A percentile compares a stretch with the other conserved stretches of the same genome.
Evolutionary conservation across 2,888 invertebrate genomes (phyloP).

Genomic region (Agriopis aurantiaria): DNA sequence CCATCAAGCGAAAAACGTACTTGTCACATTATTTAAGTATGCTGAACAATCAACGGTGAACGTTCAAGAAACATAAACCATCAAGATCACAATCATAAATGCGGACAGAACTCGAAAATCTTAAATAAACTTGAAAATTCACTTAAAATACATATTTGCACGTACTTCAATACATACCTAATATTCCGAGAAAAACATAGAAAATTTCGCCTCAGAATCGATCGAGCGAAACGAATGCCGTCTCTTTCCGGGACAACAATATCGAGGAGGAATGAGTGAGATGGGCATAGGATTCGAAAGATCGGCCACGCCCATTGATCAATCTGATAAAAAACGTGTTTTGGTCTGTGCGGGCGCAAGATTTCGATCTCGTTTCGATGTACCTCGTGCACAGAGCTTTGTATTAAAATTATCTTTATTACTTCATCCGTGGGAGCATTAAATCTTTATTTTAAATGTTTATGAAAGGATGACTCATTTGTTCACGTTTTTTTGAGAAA

Average conservation of each 20-base stretch:
- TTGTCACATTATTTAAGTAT: not conserved
- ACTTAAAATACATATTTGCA: conserved; percentile 32
- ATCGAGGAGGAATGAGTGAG: conserved; percentile 51
- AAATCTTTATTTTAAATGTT: conserved; percentile 67
- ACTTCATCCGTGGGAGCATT: conserved; percentile 73
- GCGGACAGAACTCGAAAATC: conserved; percentile 19
- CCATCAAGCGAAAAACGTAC: not conserved
- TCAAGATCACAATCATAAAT: conserved; percentile 29
- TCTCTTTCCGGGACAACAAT: conserved; percentile 57
- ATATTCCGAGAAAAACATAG: conserved; percentile 56
- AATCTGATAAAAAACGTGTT: conserved; percentile 80
- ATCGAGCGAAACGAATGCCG: conserved; percentile 67
- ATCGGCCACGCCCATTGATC: conserved; percentile 76
- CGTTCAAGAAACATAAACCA: conserved; percentile 38
- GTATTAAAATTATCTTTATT: conserved; percentile 82
- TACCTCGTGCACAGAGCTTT: conserved; percentile 67
- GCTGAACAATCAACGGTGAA: not conserved
- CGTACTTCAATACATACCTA: conserved; percentile 30
- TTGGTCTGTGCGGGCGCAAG: conserved; percentile 63
- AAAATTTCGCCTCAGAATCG: conserved; percentile 63
- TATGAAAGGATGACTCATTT: conserved; percentile 68
- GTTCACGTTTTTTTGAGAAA: conserved; percentile 51
- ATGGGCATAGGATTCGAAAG: conserved; percentile 58
- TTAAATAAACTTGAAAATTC: conserved; percentile 16
- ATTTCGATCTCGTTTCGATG: conserved; percentile 72